Evolutionary conservation across 1,140 invertebrate genomes (phyloP).

Genomic region (Philotrypesis tridentata): DNA sequence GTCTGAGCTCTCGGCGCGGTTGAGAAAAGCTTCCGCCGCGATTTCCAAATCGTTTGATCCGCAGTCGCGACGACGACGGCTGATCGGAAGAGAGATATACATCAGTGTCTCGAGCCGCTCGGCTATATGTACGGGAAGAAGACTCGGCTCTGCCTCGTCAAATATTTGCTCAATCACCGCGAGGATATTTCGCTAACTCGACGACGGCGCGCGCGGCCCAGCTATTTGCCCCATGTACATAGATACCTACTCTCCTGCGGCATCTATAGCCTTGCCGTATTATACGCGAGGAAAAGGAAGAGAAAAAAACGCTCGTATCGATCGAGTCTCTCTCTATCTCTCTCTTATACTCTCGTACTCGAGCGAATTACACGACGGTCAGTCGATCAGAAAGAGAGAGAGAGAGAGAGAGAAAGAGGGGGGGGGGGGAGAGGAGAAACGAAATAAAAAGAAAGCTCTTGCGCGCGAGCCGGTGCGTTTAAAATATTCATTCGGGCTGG

Average conservation of each 20-base stretch:
- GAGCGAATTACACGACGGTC: conserved; percentile 27
- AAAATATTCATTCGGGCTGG: neutral
- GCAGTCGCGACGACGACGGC: neutral
- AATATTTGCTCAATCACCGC: conserved; percentile 74
- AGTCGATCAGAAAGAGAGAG: no score
- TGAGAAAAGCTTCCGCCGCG: conserved; percentile 38
- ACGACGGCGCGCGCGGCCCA: conserved; percentile 21
- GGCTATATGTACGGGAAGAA: no score
- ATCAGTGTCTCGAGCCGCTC: no score
- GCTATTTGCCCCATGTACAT: neutral
- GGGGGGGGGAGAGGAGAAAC: no score
- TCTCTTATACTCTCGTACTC: neutral
- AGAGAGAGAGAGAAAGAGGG: no score
- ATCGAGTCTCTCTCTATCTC: neutral
- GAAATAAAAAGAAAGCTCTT: conserved; percentile 33
- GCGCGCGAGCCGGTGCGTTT: neutral
- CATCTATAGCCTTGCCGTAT: conserved; percentile 36
- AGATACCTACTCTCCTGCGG: conserved; percentile 50
- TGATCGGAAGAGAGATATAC: no score
- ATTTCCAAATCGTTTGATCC: conserved; percentile 25
- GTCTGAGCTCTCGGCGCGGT: conserved; percentile 33
- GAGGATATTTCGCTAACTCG: conserved; percentile 70
- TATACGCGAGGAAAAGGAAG: no score
- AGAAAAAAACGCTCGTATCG: neutral
- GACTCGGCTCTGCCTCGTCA: conserved; percentile 62